Base-by-base conservation (phyloP, 2,888 invertebrate genomes). In the Phalera bucephala region DNA sequence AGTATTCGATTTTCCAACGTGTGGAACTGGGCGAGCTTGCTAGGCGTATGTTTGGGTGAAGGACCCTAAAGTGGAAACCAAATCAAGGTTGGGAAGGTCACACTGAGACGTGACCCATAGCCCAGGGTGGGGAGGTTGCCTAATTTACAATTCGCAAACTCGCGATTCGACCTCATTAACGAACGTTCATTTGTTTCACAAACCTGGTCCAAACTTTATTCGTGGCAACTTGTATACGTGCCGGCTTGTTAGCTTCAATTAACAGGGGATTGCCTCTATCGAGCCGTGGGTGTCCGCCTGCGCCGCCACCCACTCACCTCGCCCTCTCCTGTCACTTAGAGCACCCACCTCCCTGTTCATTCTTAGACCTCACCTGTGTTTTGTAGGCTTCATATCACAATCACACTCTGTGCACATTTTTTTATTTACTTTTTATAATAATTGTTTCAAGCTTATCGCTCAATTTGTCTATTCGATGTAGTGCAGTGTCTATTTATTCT, bases 51-150 rank as follows among this genome's bases (percentile, higher is more conserved):
- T 73, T 85, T 89, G 91, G 91, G 91, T 91, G 80, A 90, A 91
- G 85, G 91, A 91, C 90, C 92, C 92, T 89, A 91, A 77, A 93
- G 92, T 94, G 94, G 93, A 94, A 94, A 94, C 94, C 94, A 94
- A 94, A 94, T 94, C 94, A 93, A 93, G 91, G 92, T 92, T 92
- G 92, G 91, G 83, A 94, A 93, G 92, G 93, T 92, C 93, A 93
- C 93, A 87, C 80, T 88, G 91, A 91, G 92, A 93, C 93, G 93
- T 93, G 93, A 91, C 93, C 92, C 90, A 87, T 87, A 80, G 90
- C 88, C 91, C 72, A 72, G 71, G 78, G 78, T 74, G 79, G 74
- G 70, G 72, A 70, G 62, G 70, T 69, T 75, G 68, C 72, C 61
- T 70, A 45, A 63, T 66, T 66, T 55, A 66, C 60, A 64, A 65